Conservation (phyloP, 2,113 vertebrate genomes). For the Cavia porcellus region DNA sequence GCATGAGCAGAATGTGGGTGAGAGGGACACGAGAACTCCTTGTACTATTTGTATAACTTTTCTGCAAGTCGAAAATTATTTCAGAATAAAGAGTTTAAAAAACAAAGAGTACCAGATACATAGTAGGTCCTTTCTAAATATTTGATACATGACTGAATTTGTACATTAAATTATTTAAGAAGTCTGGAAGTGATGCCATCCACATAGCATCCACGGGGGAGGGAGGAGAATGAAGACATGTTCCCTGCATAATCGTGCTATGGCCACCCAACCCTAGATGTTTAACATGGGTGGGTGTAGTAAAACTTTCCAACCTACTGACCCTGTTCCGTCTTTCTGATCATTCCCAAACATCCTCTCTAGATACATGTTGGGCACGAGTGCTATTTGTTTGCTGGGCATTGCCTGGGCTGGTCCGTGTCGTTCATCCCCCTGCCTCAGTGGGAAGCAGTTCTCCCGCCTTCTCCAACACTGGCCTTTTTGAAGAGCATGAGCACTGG, state of each 20-base stretch:
- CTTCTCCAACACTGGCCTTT: not conserved
- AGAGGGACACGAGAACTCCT: not conserved
- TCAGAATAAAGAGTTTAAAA: not conserved
- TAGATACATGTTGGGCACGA: not conserved
- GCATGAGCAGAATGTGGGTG: not conserved
- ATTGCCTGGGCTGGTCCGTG: not conserved
- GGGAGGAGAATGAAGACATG: not conserved
- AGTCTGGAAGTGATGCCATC: not conserved
- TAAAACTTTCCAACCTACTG: not conserved
- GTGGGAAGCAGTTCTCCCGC: not conserved
- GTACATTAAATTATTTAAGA: not conserved
- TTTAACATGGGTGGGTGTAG: not conserved
- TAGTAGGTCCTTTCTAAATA: not conserved
- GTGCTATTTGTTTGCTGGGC: not conserved
- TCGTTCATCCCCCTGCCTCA: not conserved
- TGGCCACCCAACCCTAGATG: not conserved
- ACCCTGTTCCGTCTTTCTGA: not conserved
- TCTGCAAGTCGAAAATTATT: not conserved
- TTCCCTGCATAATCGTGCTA: too few species aligned
- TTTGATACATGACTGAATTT: not conserved
- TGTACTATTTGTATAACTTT: not conserved
- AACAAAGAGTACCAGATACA: not conserved
- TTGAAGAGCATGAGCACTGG: not conserved
- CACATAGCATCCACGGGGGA: not conserved
- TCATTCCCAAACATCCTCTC: not conserved